Conservation (phyloP, 2,797 vertebrate species). For the Protosalanx chinensis region DNA sequence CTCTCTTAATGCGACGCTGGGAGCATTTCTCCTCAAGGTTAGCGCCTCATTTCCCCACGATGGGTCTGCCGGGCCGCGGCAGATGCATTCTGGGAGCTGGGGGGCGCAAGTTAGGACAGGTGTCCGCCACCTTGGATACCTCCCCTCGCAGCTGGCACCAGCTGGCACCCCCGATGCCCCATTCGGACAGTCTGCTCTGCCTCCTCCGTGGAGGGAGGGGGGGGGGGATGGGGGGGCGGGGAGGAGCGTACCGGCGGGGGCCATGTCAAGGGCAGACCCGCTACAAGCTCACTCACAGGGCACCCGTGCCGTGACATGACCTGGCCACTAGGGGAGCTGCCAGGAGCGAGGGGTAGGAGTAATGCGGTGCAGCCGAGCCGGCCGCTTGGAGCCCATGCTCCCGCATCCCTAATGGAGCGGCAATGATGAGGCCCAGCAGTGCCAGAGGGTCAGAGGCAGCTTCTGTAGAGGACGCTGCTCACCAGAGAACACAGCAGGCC, state of each 20-base stretch:
- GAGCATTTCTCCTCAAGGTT: slow-evolving; percentile 80
- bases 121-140: slow-evolving; percentile 78
- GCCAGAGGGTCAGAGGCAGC: slow-evolving; percentile 76
- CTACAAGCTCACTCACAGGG: slow-evolving; percentile 79
- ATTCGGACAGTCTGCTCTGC: slow-evolving; percentile 71
- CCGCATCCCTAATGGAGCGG: slow-evolving; percentile 74
- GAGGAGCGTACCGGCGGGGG: slow-evolving; percentile 34
- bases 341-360: slow-evolving; percentile 71
- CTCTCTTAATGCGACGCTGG: slow-evolving; percentile 78
- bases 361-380: slow-evolving; percentile 63
- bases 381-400: slow-evolving; percentile 70
- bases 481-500: slow-evolving; percentile 66
- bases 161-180: slow-evolving; percentile 77
- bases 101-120: slow-evolving; percentile 75
- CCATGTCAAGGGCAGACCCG: slow-evolving; percentile 77
- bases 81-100: slow-evolving; percentile 79
- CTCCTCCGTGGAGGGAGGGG: slow-evolving; percentile 60
- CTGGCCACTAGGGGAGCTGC: slow-evolving; percentile 74
- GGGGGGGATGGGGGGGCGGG: slow-evolving; percentile 24
- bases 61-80: slow-evolving; percentile 74
- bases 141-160: slow-evolving; percentile 77
- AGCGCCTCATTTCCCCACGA: slow-evolving; percentile 79
- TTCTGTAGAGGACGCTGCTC: slow-evolving; percentile 71
- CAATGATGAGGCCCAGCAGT: slow-evolving; percentile 76
- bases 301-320: slow-evolving; percentile 78